These are phyloP conservation scores for Lerista edwardsae DNA, from an alignment of 2,797 vertebrate genomes.

Conservation along the genomic window DNA sequence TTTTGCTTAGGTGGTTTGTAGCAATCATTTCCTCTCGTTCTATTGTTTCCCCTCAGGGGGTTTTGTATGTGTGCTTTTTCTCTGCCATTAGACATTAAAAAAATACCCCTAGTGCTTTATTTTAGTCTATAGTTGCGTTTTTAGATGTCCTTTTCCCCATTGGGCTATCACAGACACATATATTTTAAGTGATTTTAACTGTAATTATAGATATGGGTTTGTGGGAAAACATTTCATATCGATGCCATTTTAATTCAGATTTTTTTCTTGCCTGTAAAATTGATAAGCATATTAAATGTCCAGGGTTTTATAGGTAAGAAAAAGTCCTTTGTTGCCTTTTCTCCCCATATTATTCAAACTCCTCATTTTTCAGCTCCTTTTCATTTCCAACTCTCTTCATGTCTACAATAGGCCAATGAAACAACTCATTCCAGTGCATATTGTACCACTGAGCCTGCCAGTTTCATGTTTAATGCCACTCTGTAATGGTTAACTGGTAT, in stretches of 20 bases:
- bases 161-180: constrained; percentile 28
- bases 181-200: constrained; percentile 36
- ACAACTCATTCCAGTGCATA: background rate
- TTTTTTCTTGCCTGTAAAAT: constrained; percentile 4
- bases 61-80: constrained; percentile 53
- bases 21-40: constrained; percentile 47
- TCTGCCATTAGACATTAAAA: constrained; percentile 57
- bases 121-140: constrained; percentile 45
- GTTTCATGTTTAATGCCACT: background rate
- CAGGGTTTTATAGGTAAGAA: background rate
- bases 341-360: background rate
- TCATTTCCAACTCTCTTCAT: background rate
- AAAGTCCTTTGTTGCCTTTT: background rate
- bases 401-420: background rate
- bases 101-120: constrained; percentile 48
- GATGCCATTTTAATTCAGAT: background rate
- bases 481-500: background rate
- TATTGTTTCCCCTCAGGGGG: constrained; percentile 59
- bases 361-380: background rate
- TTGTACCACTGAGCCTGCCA: background rate
- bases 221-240: constrained; percentile 19
- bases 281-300: background rate
- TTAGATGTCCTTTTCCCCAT: constrained; percentile 43
- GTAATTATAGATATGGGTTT: constrained; percentile 43
- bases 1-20: constrained; percentile 68